These are phyloP conservation scores for Nomada ferruginata DNA, from an alignment of 2,888 invertebrate species.

Conservation along the genomic window DNA sequence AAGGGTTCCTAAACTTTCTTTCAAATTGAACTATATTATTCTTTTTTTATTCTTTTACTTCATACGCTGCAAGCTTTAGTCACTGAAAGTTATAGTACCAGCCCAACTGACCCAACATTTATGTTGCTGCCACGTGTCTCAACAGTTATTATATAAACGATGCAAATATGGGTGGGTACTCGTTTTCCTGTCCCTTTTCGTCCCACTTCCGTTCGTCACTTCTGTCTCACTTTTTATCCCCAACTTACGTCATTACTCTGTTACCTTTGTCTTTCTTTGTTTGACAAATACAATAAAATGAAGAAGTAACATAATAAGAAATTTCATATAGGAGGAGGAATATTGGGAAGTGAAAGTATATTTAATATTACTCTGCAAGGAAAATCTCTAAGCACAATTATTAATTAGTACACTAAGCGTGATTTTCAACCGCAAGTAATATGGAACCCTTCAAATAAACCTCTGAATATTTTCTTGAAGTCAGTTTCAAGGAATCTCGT, in stretches of 20 bases:
- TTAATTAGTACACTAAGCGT: no score
- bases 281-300: neutral
- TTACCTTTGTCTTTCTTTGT: neutral
- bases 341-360: neutral
- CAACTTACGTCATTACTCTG: neutral
- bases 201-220: neutral
- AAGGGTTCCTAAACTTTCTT: no score
- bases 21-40: no score
- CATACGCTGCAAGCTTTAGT: no score
- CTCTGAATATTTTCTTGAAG: no score
- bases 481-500: no score
- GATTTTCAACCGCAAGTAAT: no score
- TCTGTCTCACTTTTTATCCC: neutral
- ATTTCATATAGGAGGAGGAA: neutral
- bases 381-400: neutral
- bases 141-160: slow-evolving; percentile 1
- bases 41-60: no score
- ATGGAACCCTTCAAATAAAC: no score
- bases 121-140: slow-evolving; percentile 5
- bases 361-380: neutral
- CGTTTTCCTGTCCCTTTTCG: neutral
- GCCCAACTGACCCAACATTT: neutral
- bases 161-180: neutral
- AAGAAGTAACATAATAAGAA: neutral
- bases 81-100: neutral